Percentiles rank a stretch among this genome's conserved stretches.
These are phyloP conservation scores for Lamprologus ornatipinnis DNA, from an alignment of 2,113 vertebrate species.

Conservation along the genomic window DNA sequence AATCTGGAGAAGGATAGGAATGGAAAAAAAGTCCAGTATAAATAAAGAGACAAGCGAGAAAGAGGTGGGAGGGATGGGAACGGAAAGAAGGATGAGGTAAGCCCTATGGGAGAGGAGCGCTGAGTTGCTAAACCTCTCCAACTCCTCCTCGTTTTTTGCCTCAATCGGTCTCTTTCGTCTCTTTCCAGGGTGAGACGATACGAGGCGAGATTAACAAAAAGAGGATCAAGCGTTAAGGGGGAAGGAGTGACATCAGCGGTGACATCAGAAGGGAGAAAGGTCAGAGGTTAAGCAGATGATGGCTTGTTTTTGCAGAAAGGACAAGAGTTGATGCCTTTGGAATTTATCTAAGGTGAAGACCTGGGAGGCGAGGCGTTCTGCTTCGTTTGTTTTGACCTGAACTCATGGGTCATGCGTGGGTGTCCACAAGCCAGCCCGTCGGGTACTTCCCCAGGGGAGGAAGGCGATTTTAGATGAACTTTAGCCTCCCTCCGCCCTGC, in stretches of 20 bases:
- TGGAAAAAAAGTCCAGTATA: background rate
- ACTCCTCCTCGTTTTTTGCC: slow-evolving; percentile 6
- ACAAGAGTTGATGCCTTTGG: background rate
- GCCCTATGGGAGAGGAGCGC: slow-evolving; percentile 26
- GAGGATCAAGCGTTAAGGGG: background rate
- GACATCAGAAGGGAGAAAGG: slow-evolving; percentile 15
- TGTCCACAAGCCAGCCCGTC: background rate
- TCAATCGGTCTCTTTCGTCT: background rate
- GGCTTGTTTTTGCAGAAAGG: slow-evolving; percentile 8
- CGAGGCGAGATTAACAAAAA: background rate
- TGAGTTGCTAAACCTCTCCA: slow-evolving; percentile 5
- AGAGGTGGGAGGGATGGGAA: slow-evolving; percentile 44
- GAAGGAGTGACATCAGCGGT: background rate
- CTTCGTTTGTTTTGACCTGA: background rate
- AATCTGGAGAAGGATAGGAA: background rate
- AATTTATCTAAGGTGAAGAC: slow-evolving; percentile 6
- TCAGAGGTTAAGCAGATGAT: slow-evolving; percentile 3
- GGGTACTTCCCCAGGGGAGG: background rate
- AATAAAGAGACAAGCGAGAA: slow-evolving; percentile 26
- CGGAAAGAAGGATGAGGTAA: slow-evolving; percentile 58
- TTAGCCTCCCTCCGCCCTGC: background rate
- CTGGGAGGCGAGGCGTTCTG: background rate
- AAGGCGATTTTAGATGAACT: slow-evolving; percentile 28
- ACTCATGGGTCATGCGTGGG: background rate
- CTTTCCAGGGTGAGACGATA: slow-evolving; percentile 4